A percentile compares a stretch with the other conserved stretches of the same genome.
Conservation (phyloP, 2,888 invertebrate genomes). For the Amphipoea lucens region DNA sequence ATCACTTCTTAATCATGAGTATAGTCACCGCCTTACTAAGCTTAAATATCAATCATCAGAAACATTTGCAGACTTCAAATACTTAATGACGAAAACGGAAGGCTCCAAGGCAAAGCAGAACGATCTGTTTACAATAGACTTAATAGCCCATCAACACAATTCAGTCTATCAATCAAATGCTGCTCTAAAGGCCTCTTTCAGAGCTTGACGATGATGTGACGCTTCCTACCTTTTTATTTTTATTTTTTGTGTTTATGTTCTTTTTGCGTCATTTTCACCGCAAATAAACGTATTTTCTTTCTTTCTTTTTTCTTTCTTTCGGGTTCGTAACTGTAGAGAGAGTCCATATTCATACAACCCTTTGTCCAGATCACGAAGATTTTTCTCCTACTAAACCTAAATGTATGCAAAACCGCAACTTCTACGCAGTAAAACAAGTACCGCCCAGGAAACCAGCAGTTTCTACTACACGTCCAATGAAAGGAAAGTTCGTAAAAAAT, state of each 20-base stretch:
- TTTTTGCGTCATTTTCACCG: no score
- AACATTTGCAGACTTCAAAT: not conserved
- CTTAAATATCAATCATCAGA: not conserved
- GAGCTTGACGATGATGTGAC: no score
- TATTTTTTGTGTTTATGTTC: no score
- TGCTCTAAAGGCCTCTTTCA: not conserved
- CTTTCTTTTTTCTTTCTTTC: no score
- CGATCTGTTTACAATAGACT: not conserved
- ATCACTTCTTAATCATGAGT: not conserved
- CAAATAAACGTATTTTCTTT: no score
- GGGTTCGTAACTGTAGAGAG: not conserved
- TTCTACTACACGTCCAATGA: constrained; percentile 44
- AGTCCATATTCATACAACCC: not conserved
- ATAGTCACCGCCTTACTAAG: not conserved
- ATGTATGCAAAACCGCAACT: constrained; percentile 15
- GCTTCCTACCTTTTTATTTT: no score
- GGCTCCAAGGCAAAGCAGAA: not conserved
- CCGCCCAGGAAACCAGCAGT: constrained; percentile 47
- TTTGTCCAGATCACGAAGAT: not conserved
- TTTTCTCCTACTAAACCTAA: not conserved
- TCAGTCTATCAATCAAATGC: not conserved
- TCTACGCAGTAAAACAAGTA: constrained; percentile 27
- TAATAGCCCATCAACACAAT: not conserved
- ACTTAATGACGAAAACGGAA: not conserved
- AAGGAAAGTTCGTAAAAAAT: constrained; percentile 60